Evolutionary conservation across 2,888 invertebrate genomes (phyloP).

Genomic region (Tachina grossa): DNA sequence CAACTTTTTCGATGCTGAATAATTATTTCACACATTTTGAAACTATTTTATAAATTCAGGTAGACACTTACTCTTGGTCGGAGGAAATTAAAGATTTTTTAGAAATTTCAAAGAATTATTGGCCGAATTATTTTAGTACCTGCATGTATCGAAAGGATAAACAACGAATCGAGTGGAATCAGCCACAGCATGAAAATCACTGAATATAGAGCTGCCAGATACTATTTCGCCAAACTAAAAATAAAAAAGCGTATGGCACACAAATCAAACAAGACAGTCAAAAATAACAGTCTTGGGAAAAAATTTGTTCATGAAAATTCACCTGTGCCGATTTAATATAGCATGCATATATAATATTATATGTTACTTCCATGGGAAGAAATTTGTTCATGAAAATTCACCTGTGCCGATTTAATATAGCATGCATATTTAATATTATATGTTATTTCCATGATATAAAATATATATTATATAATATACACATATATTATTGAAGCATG

Average conservation of each 20-base stretch:
- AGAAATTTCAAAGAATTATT: constrained; percentile 25
- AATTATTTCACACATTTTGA: neutral
- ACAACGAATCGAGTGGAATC: constrained; percentile 41
- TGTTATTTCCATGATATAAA: too few relatives aligned
- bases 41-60: neutral
- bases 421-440: too few relatives aligned
- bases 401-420: too few relatives aligned
- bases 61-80: constrained; percentile 16
- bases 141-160: constrained; percentile 33
- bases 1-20: neutral
- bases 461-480: too few relatives aligned
- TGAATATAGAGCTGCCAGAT: constrained; percentile 7
- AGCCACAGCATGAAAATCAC: constrained; percentile 31
- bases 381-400: too few relatives aligned
- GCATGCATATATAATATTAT: too few relatives aligned
- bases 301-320: too few relatives aligned
- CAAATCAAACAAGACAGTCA: too few relatives aligned
- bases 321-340: too few relatives aligned
- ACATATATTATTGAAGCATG: too few relatives aligned
- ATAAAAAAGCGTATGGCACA: neutral
- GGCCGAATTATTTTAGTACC: constrained; percentile 31
- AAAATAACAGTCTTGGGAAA: too few relatives aligned
- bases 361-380: too few relatives aligned
- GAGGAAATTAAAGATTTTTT: neutral
- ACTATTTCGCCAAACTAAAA: neutral